A percentile compares a stretch with the other conserved stretches of the same genome.
These are phyloP conservation scores for Formicarius rufipectus DNA, from an alignment of 2,113 vertebrate genomes.

Conservation along the genomic window DNA sequence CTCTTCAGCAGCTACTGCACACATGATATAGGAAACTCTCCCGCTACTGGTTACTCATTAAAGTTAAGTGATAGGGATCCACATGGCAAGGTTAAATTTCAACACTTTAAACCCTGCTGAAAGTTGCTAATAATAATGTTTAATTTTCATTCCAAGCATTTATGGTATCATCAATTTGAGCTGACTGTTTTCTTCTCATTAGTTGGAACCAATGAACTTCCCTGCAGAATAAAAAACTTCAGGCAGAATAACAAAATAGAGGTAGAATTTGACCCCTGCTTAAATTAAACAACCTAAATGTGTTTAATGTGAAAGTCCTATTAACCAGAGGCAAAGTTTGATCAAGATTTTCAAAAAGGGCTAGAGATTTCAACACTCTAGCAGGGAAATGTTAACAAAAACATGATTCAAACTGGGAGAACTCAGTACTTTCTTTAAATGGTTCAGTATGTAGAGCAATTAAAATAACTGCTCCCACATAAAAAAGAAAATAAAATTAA, in stretches of 20 bases:
- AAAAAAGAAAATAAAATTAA: not conserved
- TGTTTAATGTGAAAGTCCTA: not conserved
- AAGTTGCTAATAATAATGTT: constrained; percentile 61
- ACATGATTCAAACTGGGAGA: not conserved
- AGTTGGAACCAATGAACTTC: not conserved
- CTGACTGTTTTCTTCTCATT: not conserved
- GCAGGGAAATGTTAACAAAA: not conserved
- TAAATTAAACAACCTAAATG: not conserved
- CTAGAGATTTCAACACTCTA: not conserved
- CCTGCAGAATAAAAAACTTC: not conserved
- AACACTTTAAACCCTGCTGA: constrained; percentile 64
- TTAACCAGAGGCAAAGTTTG: constrained; percentile 17
- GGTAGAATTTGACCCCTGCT: not conserved
- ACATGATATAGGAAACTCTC: constrained; percentile 64
- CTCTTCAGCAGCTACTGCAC: constrained; percentile 48
- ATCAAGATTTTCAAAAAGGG: constrained; percentile 2
- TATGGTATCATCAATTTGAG: not conserved
- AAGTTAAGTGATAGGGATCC: constrained; percentile 69
- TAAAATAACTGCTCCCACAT: not conserved
- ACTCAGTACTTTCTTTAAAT: not conserved
- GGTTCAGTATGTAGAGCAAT: not conserved
- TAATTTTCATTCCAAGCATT: constrained; percentile 40
- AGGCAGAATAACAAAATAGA: not conserved
- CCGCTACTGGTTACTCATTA: constrained; percentile 63
- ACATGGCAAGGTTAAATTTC: constrained; percentile 63